Evolutionary conservation across 2,888 invertebrate genomes (phyloP).

Genomic region (Polymixis flavicincta): DNA sequence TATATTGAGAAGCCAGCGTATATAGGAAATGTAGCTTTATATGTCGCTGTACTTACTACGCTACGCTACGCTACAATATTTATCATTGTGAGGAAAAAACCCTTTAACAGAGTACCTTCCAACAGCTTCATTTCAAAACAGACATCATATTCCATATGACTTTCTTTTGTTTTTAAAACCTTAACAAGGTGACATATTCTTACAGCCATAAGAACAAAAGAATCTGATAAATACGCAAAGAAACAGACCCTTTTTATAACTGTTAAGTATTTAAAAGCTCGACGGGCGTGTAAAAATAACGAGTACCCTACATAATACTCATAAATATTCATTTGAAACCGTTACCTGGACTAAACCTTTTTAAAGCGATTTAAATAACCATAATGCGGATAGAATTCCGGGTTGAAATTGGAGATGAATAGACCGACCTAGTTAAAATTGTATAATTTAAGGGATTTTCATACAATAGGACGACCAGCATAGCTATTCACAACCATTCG

Average conservation of each 20-base stretch:
- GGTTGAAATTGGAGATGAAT: slow-evolving; percentile 31
- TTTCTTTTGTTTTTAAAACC: not conserved
- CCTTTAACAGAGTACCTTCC: not conserved
- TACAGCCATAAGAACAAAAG: slow-evolving; percentile 18
- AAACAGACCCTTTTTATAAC: slow-evolving; percentile 28
- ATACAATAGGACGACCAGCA: not conserved
- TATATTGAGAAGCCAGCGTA: no score
- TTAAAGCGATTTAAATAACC: slow-evolving; percentile 57
- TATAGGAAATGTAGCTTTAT: no score
- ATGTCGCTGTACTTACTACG: no score
- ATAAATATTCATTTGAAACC: slow-evolving; percentile 63
- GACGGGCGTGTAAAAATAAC: slow-evolving; percentile 52
- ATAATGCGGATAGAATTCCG: slow-evolving; percentile 43
- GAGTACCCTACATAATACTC: slow-evolving; percentile 41
- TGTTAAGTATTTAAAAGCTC: slow-evolving; percentile 38
- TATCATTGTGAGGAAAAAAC: not conserved
- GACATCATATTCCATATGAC: not conserved
- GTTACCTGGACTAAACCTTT: slow-evolving; percentile 54
- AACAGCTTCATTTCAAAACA: not conserved
- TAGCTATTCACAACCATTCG: no score
- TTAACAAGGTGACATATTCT: not conserved
- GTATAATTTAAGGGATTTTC: slow-evolving; percentile 31
- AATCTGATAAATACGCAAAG: slow-evolving; percentile 22
- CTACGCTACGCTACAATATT: no score
- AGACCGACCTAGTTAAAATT: slow-evolving; percentile 29